These are phyloP conservation scores for Himantopus leucocephalus DNA, from an alignment of 2,113 vertebrate species.

Conservation along the genomic window DNA sequence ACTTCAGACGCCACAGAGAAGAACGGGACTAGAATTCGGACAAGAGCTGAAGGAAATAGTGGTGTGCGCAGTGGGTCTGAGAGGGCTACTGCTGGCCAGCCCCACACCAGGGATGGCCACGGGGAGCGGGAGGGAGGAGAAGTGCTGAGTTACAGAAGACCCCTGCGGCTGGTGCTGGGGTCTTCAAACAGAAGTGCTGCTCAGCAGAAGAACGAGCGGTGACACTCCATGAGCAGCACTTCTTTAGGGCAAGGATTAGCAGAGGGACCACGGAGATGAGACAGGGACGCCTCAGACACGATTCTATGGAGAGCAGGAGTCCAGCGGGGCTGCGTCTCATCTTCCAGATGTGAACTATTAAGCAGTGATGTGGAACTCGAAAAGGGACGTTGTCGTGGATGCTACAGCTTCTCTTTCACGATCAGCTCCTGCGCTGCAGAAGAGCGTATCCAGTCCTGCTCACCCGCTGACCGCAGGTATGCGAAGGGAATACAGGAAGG, in stretches of 20 bases:
- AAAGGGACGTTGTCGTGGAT: not conserved
- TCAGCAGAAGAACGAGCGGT: rapidly evolving
- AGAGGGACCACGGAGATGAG: not conserved
- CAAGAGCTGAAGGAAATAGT: not conserved
- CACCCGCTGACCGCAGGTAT: not conserved
- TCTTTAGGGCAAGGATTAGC: not conserved
- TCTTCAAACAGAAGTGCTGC: not conserved
- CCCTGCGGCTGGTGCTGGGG: not conserved
- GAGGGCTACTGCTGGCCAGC: slow-evolving; percentile 27
- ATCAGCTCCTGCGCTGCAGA: rapidly evolving
- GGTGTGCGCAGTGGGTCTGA: not conserved
- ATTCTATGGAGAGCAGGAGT: not conserved
- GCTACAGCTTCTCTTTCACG: not conserved
- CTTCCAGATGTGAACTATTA: not conserved
- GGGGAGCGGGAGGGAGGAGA: not conserved
- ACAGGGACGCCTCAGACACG: not conserved
- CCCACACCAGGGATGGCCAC: not conserved
- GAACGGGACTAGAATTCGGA: not conserved
- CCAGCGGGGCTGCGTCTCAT: not conserved
- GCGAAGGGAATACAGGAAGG: not conserved
- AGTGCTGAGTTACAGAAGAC: not conserved
- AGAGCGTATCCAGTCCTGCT: not conserved
- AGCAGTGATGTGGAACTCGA: rapidly evolving
- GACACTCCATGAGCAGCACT: not conserved
- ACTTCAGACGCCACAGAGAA: not conserved